These are phyloP conservation scores for Drosophila affinis DNA, from an alignment of 2,888 invertebrate species.

Conservation along the genomic window DNA sequence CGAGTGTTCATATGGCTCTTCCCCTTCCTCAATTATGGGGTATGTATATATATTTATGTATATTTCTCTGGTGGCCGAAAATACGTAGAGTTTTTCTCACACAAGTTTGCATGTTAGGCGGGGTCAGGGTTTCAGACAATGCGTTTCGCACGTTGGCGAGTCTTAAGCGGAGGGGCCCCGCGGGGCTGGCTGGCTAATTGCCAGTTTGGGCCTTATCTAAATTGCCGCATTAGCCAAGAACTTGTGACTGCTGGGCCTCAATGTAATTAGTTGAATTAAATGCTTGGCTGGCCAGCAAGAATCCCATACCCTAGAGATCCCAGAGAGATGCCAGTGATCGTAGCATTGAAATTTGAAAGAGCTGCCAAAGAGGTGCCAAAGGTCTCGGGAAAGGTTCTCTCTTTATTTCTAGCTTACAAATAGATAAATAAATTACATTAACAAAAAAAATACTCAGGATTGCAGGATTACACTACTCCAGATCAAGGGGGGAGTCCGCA, in stretches of 20 bases:
- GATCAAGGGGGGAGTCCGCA: constrained; percentile 30
- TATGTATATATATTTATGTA: constrained; percentile 22
- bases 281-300: constrained; percentile 69
- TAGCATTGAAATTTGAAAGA: constrained; percentile 33
- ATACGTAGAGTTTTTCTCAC: constrained; percentile 38
- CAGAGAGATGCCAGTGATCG: not conserved
- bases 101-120: constrained; percentile 64
- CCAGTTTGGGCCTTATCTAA: constrained; percentile 74
- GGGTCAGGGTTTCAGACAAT: constrained; percentile 78
- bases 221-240: constrained; percentile 79
- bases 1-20: not conserved
- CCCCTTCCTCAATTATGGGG: not conserved
- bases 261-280: constrained; percentile 75
- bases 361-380: constrained; percentile 2
- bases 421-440: constrained; percentile 58
- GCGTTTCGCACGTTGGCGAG: constrained; percentile 57
- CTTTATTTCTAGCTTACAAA: constrained; percentile 21
- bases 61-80: constrained; percentile 50
- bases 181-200: constrained; percentile 61
- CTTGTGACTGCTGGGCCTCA: constrained; percentile 57
- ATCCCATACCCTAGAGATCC: constrained; percentile 16
- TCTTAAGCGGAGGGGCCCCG: constrained; percentile 4
- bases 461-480: constrained; percentile 30
- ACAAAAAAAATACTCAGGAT: not conserved
- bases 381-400: not conserved